Base-by-base conservation (phyloP, 1,140 invertebrate species). In the Stenopsyche tienmushanensis region DNA sequence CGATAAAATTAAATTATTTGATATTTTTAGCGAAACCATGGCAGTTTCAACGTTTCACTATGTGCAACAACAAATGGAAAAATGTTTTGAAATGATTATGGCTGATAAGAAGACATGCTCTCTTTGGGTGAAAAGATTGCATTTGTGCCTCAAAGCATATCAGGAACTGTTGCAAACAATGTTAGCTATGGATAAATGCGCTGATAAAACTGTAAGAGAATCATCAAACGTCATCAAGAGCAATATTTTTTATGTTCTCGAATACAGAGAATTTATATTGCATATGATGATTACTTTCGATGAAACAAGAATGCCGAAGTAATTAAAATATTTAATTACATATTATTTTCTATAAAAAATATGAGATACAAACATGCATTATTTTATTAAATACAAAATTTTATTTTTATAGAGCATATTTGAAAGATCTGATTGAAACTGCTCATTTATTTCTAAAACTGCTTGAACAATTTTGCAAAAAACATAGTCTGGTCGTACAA, bases 371-470 rank as follows among this genome's bases (percentile, higher is more conserved):
- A 39, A 39, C 5, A 39, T 39, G 13, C 13, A 39, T 39, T 39
- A 8, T n/a, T n/a, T n/a, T n/a, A n/a, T 52, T 62, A 50, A 53
- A 26, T 50, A 21, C 21, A 18, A 29, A 49, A 50, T 47, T 60
- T 23, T 65, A 50, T 76, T 77, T 62, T n/a, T n/a, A n/a, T 72
- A 92, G 91, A 72, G 78, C 84, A 1, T 98, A 92, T 77, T 81
- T 98, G 47, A 85, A 87, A 58, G 95, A 98, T 80, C 80, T 98
- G 10, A 80, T 96, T 10, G 90, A 96, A 75, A 94, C 93, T 0
- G 88, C 87, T 23, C 94, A 98, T 79, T 81, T 97, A 64, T 98
- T 97, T 76, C 75, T 98, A 47, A 96, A 94, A 83, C 90, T 97
- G 86, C 77, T 98, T 64, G 92, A 98, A 76, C 80, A 86, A 53